These are phyloP conservation scores for Artemisiospiza belli DNA, from an alignment of 2,113 vertebrate genomes.

Conservation along the genomic window DNA sequence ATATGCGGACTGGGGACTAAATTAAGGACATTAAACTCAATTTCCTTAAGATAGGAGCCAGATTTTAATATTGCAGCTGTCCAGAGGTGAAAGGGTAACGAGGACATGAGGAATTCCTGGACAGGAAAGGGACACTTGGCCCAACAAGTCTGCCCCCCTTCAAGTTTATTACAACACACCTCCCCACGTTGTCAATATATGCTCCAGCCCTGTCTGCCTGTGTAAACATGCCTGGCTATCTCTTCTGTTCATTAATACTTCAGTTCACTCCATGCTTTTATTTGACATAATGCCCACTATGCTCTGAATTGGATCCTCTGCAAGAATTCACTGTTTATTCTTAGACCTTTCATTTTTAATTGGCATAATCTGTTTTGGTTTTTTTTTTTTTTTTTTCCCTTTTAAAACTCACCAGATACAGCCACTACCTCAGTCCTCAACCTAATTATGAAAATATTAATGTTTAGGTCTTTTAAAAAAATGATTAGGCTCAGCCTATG, in stretches of 20 bases:
- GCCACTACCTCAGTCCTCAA: not conserved
- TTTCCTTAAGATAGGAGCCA: constrained; percentile 61
- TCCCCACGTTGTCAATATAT: constrained; percentile 55
- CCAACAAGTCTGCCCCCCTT: constrained; percentile 64
- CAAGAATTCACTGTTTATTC: constrained; percentile 35
- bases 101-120: constrained; percentile 74
- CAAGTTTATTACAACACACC: constrained; percentile 74
- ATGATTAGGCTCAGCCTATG: not conserved
- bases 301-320: not conserved
- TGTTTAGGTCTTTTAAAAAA: not conserved
- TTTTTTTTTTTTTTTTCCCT: not conserved
- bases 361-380: not conserved
- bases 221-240: constrained; percentile 74
- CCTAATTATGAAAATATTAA: constrained; percentile 14
- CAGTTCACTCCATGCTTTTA: constrained; percentile 53
- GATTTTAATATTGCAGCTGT: constrained; percentile 69
- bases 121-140: constrained; percentile 62
- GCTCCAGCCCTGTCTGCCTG: constrained; percentile 65
- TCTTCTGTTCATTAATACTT: constrained; percentile 67
- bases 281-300: constrained; percentile 16
- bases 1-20: constrained; percentile 36
- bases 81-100: constrained; percentile 72
- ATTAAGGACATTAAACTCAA: constrained; percentile 61
- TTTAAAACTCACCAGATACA: not conserved
- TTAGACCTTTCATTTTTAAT: constrained; percentile 35